Evolutionary conservation across 2,888 invertebrate genomes (phyloP), one percentile per base, ranked within the genome.

Genomic region (Antitype chi): DNA sequence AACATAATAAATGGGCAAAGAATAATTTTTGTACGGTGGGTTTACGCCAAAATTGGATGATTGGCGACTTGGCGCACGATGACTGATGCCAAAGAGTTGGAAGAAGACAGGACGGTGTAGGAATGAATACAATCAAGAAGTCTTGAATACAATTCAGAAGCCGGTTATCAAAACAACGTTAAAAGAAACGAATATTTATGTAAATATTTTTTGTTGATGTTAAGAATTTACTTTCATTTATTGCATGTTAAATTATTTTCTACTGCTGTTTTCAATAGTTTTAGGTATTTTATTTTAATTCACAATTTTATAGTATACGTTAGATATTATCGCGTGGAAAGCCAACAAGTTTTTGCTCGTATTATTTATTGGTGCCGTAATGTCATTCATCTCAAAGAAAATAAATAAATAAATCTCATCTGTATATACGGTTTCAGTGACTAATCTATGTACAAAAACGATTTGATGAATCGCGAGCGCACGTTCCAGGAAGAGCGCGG

Each of bases 401-500:
- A 60, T 13, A 2, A 8, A 71, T 17, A 43, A 52, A 76, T 71
- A 70, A 76, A 71, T 72, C 76, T 71, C 80, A 79, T 90, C 84
- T 89, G 88, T 70, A 87, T 77, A 78, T 81, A 87, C 20, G 43
- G 28, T 72, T 80, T 85, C 86, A 85, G 84, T 87, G 85, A 85
- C 85, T 82, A 82, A 77, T 91, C 90, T 92, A 85, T 93, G 92
- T 88, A 90, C 89, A 89, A 91, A 90, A 92, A 89, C 89, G 91
- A 92, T 94, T 94, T 95, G 94, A 95, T 95, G 92, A 93, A 94
- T 93, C 92, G 93, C 92, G 87, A 86, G 92, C 89, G 91, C 91
- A 91, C 91, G 93, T 96, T 96, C 96, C 95, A 87, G 94, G 96
- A 96, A 96, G 89, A 84, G 77, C 87, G 90, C 91, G 81, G 87